Percentiles rank a stretch among this genome's conserved stretches.
Conservation (phyloP, 2,888 invertebrate genomes). For the Nomada fabriciana region DNA sequence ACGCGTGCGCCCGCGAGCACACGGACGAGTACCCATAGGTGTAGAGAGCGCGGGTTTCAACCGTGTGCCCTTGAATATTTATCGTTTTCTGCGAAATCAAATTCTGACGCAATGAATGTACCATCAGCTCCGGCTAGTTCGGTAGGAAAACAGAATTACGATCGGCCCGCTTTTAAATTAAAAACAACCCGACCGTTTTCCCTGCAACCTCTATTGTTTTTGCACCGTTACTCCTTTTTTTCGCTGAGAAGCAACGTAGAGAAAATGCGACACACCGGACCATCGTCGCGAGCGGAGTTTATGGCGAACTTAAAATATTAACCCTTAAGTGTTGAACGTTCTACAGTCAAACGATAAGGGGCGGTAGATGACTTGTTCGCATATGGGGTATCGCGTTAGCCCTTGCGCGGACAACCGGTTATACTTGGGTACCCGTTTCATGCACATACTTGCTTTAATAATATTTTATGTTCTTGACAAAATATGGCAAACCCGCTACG, state of each 20-base stretch:
- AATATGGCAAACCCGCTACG: too few species aligned
- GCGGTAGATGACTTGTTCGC: too few species aligned
- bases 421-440: too few species aligned
- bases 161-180: conserved; percentile 41
- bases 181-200: conserved; percentile 39
- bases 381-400: too few species aligned
- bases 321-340: too few species aligned
- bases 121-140: conserved; percentile 52
- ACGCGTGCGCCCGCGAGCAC: neutral
- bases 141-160: conserved; percentile 51
- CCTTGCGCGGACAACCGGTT: too few species aligned
- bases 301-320: conserved; percentile 2
- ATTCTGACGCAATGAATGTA: conserved; percentile 66
- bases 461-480: too few species aligned
- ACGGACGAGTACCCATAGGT: neutral
- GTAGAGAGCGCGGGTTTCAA: conserved; percentile 17
- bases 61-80: conserved; percentile 71
- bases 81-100: conserved; percentile 72
- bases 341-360: too few species aligned
- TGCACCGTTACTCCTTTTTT: too few species aligned
- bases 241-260: neutral
- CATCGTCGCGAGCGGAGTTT: neutral
- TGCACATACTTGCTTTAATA: too few species aligned
- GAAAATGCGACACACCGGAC: neutral
- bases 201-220: too few species aligned